Percentiles rank a stretch among this genome's conserved stretches.
phyloP scores from a whole-genome alignment of 2,113 vertebrate species.

The Hypanus sabinus region DNA sequence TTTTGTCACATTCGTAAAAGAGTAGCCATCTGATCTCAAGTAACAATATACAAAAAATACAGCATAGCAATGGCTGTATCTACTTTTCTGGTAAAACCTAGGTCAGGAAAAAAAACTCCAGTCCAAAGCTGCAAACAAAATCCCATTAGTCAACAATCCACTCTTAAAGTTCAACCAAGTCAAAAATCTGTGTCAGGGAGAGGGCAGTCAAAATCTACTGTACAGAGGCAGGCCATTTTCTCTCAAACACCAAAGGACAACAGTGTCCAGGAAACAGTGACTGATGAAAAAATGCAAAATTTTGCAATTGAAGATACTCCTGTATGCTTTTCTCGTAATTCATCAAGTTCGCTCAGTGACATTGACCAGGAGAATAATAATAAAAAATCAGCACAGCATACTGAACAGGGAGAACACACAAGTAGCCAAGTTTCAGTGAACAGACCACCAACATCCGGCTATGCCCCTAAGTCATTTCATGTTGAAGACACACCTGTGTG shows the following conservation, averaged over 20 bases:
- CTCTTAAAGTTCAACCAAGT: slow-evolving; percentile 51
- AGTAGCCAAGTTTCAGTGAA: slow-evolving; percentile 57
- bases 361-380: slow-evolving; percentile 97
- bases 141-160: slow-evolving; percentile 50
- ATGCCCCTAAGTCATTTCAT: slow-evolving; percentile 90
- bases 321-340: slow-evolving; percentile 94
- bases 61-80: slow-evolving; percentile 74
- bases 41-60: slow-evolving; percentile 79
- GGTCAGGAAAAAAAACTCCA: slow-evolving; percentile 66
- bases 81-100: slow-evolving; percentile 67
- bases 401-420: slow-evolving; percentile 53
- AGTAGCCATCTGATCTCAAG: slow-evolving; percentile 74
- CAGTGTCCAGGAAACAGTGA: slow-evolving; percentile 60
- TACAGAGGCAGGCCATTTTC: slow-evolving; percentile 58
- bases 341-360: slow-evolving; percentile 91
- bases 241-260: slow-evolving; percentile 63
- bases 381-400: slow-evolving; percentile 65
- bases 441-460: slow-evolving; percentile 73
- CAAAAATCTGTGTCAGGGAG: slow-evolving; percentile 50
- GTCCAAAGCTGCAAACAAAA: slow-evolving; percentile 59
- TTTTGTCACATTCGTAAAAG: slow-evolving; percentile 67
- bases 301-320: slow-evolving; percentile 96
- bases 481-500: slow-evolving; percentile 84
- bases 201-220: slow-evolving; percentile 56
- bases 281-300: slow-evolving; percentile 84